These are phyloP conservation scores for Parnassius orleans DNA, from an alignment of 2,888 invertebrate species.

Conservation along the genomic window DNA sequence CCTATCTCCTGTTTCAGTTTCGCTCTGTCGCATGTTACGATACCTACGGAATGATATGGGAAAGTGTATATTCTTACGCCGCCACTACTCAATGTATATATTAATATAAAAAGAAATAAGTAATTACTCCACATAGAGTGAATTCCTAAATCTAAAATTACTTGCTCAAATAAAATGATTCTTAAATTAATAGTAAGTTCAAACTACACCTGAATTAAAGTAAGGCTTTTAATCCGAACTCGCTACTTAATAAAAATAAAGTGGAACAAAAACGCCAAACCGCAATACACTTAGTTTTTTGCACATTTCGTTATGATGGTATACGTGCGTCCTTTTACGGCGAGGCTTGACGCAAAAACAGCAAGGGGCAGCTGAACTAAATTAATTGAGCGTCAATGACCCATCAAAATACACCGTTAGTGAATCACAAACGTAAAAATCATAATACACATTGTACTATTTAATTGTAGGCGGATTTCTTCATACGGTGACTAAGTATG, in stretches of 20 bases:
- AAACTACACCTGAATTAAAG: too few relatives aligned
- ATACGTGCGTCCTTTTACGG: slow-evolving; percentile 24
- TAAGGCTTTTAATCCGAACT: background rate
- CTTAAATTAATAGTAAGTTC: too few relatives aligned
- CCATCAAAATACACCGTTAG: slow-evolving; percentile 25
- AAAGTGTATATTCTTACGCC: too few relatives aligned
- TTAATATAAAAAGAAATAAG: too few relatives aligned
- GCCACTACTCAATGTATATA: too few relatives aligned
- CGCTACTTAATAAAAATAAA: slow-evolving; percentile 6
- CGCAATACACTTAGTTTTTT: slow-evolving; percentile 14
- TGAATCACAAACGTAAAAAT: slow-evolving; percentile 6
- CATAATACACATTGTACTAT: background rate
- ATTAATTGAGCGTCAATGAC: slow-evolving; percentile 26
- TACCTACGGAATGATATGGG: too few relatives aligned
- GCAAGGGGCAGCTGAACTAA: slow-evolving; percentile 19
- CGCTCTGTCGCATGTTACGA: too few relatives aligned
- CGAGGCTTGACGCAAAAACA: slow-evolving; percentile 16
- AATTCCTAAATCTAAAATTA: too few relatives aligned
- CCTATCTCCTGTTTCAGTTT: too few relatives aligned
- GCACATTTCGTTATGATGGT: slow-evolving; percentile 11
- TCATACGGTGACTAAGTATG: background rate
- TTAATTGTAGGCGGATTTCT: background rate
- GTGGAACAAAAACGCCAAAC: slow-evolving; percentile 13
- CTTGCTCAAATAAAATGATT: too few relatives aligned
- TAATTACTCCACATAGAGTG: too few relatives aligned